Conservation (phyloP, 2,113 vertebrate genomes). For the Microtus montanus region DNA sequence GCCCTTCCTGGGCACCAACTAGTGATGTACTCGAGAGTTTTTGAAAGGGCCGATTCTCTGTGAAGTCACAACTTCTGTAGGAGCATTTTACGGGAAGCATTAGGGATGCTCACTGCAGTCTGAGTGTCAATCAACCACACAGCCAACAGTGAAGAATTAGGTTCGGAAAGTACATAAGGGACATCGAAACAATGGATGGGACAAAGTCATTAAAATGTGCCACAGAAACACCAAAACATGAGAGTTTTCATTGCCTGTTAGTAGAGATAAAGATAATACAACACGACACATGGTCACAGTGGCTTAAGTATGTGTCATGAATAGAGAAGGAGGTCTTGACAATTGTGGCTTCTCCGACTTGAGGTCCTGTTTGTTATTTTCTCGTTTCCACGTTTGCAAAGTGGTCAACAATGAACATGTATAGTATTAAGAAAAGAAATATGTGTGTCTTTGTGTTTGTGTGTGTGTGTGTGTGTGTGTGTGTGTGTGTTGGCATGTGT, state of each 20-base stretch:
- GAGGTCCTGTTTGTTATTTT: neutral
- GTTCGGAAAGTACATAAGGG: neutral
- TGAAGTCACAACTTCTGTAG: neutral
- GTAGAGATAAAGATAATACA: neutral
- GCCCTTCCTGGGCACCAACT: neutral
- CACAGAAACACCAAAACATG: neutral
- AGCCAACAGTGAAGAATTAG: neutral
- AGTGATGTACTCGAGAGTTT: neutral
- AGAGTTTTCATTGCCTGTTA: neutral
- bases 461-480: too few relatives aligned
- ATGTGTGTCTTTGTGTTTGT: too few relatives aligned
- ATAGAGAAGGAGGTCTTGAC: neutral
- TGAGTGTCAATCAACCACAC: neutral
- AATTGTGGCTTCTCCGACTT: neutral
- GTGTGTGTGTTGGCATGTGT: neutral
- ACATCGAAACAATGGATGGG: neutral
- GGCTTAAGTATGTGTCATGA: neutral
- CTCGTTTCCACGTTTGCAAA: conserved; percentile 7
- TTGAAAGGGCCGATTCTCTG: neutral
- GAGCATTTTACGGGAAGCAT: neutral
- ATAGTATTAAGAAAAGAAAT: neutral
- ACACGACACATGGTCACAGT: fast-evolving
- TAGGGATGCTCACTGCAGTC: neutral
- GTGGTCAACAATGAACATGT: neutral
- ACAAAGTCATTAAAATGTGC: neutral